Evolutionary conservation across 2,113 vertebrate species (phyloP), one percentile per base, ranked within the genome.

Genomic region (Onychostoma macrolepis): DNA sequence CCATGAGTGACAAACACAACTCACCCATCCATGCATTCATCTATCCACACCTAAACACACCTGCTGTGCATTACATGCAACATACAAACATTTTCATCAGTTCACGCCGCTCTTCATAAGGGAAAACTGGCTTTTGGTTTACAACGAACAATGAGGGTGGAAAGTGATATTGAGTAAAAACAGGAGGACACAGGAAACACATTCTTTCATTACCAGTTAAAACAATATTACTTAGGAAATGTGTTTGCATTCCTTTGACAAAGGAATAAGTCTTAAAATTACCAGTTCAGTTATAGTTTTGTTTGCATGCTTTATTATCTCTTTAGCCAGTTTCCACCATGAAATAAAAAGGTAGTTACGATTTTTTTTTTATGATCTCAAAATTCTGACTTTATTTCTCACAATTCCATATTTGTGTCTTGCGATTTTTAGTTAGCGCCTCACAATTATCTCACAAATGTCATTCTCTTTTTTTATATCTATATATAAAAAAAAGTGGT

Each of bases 1-100:
- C 30, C 26, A 6, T 36, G 78, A 85, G 13, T 61, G 30, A 84
- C 79, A 86, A 65, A 43, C 67, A 77, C 21, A 84, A 80, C 9
- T 28, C 26, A 65, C 63, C 75, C 11, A 28, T 85, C 77, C 61
- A 87, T 45, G 63, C 78, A 33, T 78, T 26, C 53, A 24, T 65
- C 41, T 9, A 45, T 80, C 26, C 80, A 75, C 58, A 26, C 41
- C 21, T 26, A 76, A 28, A 65, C 67, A 76, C 6, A 69, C 21
- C 36, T 69, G 12, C 33, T 72, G 67, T 58, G 69, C 74, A 63
- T 48, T 19, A 6, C 21, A 33, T 48, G 41, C 58, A 65, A 17
- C 24, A 6, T 3, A 65, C 80, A 78, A 45, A 45, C 38, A 80
- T 12, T n/a, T 28, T 8, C 15, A 17, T 41, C 36, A 26, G 13